Percentiles rank a stretch among this genome's conserved stretches.
phyloP scores from a whole-genome alignment of 2,888 invertebrate genomes.

The Gonocerus acuteangulatus region DNA sequence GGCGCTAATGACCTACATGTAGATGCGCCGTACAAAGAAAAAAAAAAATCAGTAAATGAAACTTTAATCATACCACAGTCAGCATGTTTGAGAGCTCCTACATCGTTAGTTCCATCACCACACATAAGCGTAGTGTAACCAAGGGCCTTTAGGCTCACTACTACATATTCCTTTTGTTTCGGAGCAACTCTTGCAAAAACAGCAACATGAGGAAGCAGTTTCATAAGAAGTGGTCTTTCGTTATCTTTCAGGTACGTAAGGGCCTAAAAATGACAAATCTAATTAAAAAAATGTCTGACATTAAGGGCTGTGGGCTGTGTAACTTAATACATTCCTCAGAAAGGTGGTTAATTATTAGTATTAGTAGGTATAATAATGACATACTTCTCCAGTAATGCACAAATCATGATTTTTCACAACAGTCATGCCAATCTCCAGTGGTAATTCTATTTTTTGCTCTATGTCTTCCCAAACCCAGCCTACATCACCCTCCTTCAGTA shows the following conservation, averaged over 20 bases:
- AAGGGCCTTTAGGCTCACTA: slow-evolving; percentile 76
- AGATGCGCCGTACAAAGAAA: too few species aligned
- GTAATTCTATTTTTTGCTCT: slow-evolving; percentile 53
- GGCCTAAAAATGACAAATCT: slow-evolving; percentile 49
- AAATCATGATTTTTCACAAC: slow-evolving; percentile 73
- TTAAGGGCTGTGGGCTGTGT: too few species aligned
- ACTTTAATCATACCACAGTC: slow-evolving; percentile 58
- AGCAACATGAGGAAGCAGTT: slow-evolving; percentile 74
- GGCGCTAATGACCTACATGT: too few species aligned
- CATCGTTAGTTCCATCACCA: slow-evolving; percentile 99
- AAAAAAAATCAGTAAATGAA: too few species aligned
- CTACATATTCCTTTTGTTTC: slow-evolving; percentile 95
- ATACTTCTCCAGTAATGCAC: slow-evolving; percentile 86
- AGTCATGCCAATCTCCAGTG: slow-evolving; percentile 48
- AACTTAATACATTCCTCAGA: too few species aligned
- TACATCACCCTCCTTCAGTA: slow-evolving; percentile 50
- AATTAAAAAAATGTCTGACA: too few species aligned
- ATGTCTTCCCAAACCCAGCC: slow-evolving; percentile 74
- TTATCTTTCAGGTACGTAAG: slow-evolving; percentile 59
- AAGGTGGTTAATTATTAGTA: background rate
- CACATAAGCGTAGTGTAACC: slow-evolving; percentile 96
- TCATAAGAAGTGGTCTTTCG: slow-evolving; percentile 55
- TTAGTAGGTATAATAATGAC: slow-evolving; percentile 46
- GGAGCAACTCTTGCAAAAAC: slow-evolving; percentile 97
- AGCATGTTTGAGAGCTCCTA: slow-evolving; percentile 96